Evolutionary conservation across 2,113 vertebrate species (phyloP), one percentile per base, ranked within the genome.

Genomic region (Lepus europaeus): DNA sequence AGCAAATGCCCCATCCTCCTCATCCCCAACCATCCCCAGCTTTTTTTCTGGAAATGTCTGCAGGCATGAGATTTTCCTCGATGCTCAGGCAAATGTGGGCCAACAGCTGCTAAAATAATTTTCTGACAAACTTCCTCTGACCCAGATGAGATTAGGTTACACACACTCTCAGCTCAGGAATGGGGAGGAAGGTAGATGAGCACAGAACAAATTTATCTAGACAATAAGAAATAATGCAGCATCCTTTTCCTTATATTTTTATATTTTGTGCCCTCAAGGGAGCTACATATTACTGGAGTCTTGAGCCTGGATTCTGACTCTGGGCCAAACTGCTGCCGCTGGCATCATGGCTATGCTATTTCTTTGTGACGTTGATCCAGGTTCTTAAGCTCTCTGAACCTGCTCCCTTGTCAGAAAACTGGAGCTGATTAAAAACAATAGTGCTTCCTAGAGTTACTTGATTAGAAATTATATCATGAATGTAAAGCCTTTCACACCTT

Each of bases 1-100:
- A 91, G 27, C 16, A 64, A 91, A 73, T 29, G 5, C 6, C 14
- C 59, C 56, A 20, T 78, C 17, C 22, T 45, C 39, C 61, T 56
- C 19, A 56, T 16, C 9, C n/a, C 29, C 81, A 87, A 49, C 13
- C 53, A 8, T 68, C 45, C 33, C 51, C 25, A 1, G 29, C 76
- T 95, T 78, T 64, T 29, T 72, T 59, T 68, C 36, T 92, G 25
- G 31, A 94, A 92, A 80, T 72, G n/a, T 25, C 70, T 80, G 88
- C 61, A 23, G 31, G 22, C 87, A 68, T 11, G 25, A 87, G 36
- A 82, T 56, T 89, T 63, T 79, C 69, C 51, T 70, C 51, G 69
- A 3, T 66, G 5, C 51, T 92, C 56, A 78, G 36, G 53, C 29
- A 92, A 45, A 87, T 86, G 16, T 6, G 2, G 53, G 29, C 45